Percentiles rank a stretch among this genome's conserved stretches.
Evolutionary conservation across 2,113 vertebrate species (phyloP).

Genomic region (Hassar affinis): DNA sequence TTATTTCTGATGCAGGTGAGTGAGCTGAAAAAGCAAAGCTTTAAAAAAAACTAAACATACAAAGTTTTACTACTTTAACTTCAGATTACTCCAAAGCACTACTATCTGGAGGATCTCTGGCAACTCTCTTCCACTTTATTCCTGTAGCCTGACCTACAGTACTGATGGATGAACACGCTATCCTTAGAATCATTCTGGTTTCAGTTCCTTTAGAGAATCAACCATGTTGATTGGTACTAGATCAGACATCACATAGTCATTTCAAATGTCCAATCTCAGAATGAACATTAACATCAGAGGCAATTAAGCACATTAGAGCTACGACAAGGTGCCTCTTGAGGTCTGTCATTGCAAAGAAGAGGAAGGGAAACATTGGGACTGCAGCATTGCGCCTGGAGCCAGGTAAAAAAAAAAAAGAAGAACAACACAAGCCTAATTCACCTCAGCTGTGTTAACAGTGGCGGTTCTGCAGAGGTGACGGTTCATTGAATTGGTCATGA

Average conservation of each 20-base stretch:
- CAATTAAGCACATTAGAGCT: slow-evolving; percentile 46
- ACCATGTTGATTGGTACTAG: slow-evolving; percentile 18
- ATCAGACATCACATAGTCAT: slow-evolving; percentile 44
- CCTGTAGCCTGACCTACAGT: slow-evolving; percentile 50
- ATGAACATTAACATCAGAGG: slow-evolving; percentile 42
- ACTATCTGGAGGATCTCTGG: slow-evolving; percentile 64
- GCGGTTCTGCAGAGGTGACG: slow-evolving; percentile 59
- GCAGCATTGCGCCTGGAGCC: slow-evolving; percentile 61
- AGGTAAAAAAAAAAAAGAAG: slow-evolving; percentile 59
- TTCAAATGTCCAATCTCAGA: slow-evolving; percentile 42
- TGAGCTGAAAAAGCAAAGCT: neutral
- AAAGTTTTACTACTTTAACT: slow-evolving; percentile 29
- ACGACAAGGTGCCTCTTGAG: slow-evolving; percentile 38
- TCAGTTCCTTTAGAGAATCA: slow-evolving; percentile 28
- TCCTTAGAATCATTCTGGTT: slow-evolving; percentile 51
- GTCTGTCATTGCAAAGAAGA: slow-evolving; percentile 41
- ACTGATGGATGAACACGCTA: slow-evolving; percentile 46
- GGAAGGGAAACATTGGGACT: slow-evolving; percentile 47
- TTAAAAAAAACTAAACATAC: neutral
- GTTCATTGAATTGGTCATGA: slow-evolving; percentile 69
- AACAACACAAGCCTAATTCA: slow-evolving; percentile 68
- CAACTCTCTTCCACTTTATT: slow-evolving; percentile 60
- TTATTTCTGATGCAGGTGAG: slow-evolving; percentile 47
- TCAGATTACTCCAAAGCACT: neutral
- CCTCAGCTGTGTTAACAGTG: slow-evolving; percentile 76